These are phyloP conservation scores for Teleogryllus oceanicus DNA, from an alignment of 2,888 invertebrate species.

Conservation along the genomic window DNA sequence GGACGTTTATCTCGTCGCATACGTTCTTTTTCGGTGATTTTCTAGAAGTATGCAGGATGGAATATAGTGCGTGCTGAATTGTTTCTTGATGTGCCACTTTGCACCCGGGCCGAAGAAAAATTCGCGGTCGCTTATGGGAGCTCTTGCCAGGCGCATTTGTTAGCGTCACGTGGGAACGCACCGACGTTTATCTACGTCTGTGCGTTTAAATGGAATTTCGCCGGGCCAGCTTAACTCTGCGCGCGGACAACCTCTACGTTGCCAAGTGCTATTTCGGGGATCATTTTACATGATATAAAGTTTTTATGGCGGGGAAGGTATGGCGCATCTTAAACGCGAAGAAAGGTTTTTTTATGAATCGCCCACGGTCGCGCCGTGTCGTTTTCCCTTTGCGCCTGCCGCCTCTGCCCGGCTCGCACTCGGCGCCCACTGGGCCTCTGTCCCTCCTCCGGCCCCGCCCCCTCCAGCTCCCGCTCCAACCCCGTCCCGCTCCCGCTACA, in stretches of 20 bases:
- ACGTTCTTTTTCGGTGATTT: neutral
- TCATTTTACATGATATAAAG: conserved; percentile 18
- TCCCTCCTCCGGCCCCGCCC: neutral
- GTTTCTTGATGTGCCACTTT: neutral
- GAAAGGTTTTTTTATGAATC: neutral
- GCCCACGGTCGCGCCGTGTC: neutral
- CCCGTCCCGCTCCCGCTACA: neutral
- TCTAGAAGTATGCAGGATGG: neutral
- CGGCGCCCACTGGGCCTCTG: neutral
- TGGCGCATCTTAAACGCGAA: conserved; percentile 18
- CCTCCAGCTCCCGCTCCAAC: neutral
- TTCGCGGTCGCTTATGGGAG: neutral
- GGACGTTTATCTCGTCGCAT: too few relatives aligned
- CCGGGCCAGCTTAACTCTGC: neutral
- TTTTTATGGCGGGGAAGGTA: neutral
- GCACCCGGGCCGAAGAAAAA: neutral
- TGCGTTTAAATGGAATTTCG: neutral
- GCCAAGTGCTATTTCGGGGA: neutral
- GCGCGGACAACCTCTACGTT: neutral
- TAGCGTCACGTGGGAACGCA: neutral
- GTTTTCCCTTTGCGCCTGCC: neutral
- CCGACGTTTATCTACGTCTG: neutral
- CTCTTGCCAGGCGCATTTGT: neutral
- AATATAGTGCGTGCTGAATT: neutral
- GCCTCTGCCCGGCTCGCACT: neutral